Evolutionary conservation across 2,113 vertebrate species (phyloP), one percentile per base, ranked within the genome.

Genomic region (Craseonycteris thonglongyai): DNA sequence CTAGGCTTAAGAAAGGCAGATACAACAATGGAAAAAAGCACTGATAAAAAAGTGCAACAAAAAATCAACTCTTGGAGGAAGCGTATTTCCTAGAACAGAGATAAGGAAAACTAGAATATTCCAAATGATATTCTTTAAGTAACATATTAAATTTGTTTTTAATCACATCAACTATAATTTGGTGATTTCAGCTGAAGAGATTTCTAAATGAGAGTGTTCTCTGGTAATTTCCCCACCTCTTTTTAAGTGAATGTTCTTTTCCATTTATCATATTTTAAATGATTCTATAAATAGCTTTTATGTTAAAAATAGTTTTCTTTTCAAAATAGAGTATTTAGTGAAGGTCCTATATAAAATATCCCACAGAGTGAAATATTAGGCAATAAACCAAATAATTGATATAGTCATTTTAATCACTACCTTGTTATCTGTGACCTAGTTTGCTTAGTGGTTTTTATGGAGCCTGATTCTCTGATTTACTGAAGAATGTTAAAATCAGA

Each of bases 401-500:
- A 96, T 2, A 95, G 78, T 85, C 94, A 79, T 95, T 94, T 97
- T 97, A 96, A 97, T 96, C 78, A 63, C 88, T 80, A 88, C 80
- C 95, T 95, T 97, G 88, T 93, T 96, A 97, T 97, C 93, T 96
- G 80, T 97, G 97, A 97, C 97, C 96, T 96, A 96, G 66, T 96
- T 97, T 95, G 84, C 68, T 18, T 87, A 56, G 79, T 66, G 42
- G 76, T 71, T 95, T 96, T 96, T 96, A 93, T 83, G 45, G 24
- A 95, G 45, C 66, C 40, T 90, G 42, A 84, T 71, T 95, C 80
- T 94, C 66, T 97, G 89, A 96, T 88, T 91, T 95, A 93, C 49
- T 93, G 35, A 38, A 65, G 76, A 91, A 87, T 47, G 15, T 84
- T 84, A 74, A 42, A 58, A 81, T 96, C 56, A 68, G 61, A 81